These are phyloP conservation scores for Chrysemys picta DNA, from an alignment of 2,113 vertebrate genomes.

Conservation along the genomic window DNA sequence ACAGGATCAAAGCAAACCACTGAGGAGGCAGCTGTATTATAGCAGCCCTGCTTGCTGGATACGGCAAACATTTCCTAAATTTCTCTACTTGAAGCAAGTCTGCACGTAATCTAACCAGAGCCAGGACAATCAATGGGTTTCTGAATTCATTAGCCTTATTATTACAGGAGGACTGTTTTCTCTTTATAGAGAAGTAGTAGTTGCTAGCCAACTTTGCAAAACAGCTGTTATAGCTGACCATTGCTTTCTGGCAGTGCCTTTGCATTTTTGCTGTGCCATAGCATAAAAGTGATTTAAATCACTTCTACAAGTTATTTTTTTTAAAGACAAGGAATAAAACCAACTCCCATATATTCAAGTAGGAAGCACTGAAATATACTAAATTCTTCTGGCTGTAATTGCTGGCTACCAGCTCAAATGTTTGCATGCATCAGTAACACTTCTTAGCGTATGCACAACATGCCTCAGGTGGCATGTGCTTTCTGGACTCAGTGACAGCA, in stretches of 20 bases:
- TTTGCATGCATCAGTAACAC: slow-evolving; percentile 47
- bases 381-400: slow-evolving; percentile 38
- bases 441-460: too few relatives aligned
- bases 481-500: slow-evolving; percentile 31
- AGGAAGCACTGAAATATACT: slow-evolving; percentile 43
- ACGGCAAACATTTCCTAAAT: slow-evolving; percentile 84
- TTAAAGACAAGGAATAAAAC: slow-evolving; percentile 46
- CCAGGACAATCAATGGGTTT: slow-evolving; percentile 96
- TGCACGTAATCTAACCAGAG: slow-evolving; percentile 95
- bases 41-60: slow-evolving; percentile 79
- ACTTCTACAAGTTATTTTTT: slow-evolving; percentile 6
- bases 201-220: slow-evolving; percentile 66
- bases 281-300: slow-evolving; percentile 62
- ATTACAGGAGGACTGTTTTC: slow-evolving; percentile 81
- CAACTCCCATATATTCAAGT: slow-evolving; percentile 41
- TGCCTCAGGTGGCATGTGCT: neutral
- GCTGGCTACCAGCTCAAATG: slow-evolving; percentile 35
- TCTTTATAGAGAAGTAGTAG: slow-evolving; percentile 61
- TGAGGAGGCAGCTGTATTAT: slow-evolving; percentile 85
- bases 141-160: slow-evolving; percentile 97
- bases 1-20: slow-evolving; percentile 89
- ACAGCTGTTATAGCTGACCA: slow-evolving; percentile 53
- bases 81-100: slow-evolving; percentile 92
- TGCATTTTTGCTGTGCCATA: slow-evolving; percentile 31
- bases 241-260: slow-evolving; percentile 48